Conservation (phyloP, 2,797 vertebrate species). For the Heteromormyrus szaboi region DNA sequence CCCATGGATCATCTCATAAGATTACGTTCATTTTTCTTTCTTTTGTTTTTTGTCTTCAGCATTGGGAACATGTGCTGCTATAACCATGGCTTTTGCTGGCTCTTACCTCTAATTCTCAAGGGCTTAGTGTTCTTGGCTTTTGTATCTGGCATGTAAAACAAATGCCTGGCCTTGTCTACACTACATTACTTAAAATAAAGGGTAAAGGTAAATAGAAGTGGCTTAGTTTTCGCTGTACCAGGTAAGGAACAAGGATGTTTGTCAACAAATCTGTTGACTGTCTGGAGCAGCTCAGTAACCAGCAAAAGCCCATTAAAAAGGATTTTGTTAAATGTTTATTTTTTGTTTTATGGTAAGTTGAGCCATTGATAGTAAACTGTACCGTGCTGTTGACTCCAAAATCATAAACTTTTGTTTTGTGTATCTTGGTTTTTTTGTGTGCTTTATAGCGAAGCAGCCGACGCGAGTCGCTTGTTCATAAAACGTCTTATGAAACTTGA, state of each 20-base stretch:
- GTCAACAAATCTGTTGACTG: slow-evolving; percentile 38
- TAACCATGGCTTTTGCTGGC: slow-evolving; percentile 79
- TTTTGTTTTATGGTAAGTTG: slow-evolving; percentile 82
- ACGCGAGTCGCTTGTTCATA: slow-evolving; percentile 99
- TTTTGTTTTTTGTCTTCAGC: slow-evolving; percentile 52
- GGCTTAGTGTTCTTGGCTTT: slow-evolving; percentile 34
- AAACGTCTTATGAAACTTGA: slow-evolving; percentile 99
- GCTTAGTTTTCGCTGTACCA: slow-evolving; percentile 54
- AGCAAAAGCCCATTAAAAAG: slow-evolving; percentile 70
- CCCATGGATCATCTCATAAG: slow-evolving; percentile 58
- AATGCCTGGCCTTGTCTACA: slow-evolving; percentile 29
- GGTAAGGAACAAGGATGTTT: slow-evolving; percentile 64
- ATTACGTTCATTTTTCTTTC: slow-evolving; percentile 52
- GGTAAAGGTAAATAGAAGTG: slow-evolving; percentile 1
- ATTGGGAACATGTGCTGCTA: slow-evolving; percentile 77
- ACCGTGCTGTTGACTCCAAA: slow-evolving; percentile 91
- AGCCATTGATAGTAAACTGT: slow-evolving; percentile 90
- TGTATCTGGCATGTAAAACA: slow-evolving; percentile 20
- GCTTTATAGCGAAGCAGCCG: slow-evolving; percentile 99
- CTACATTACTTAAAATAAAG: slow-evolving; percentile 16
- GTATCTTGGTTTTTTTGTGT: slow-evolving; percentile 99
- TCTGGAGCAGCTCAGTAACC: slow-evolving; percentile 44
- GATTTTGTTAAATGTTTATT: slow-evolving; percentile 41
- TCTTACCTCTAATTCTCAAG: slow-evolving; percentile 32
- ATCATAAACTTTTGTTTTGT: slow-evolving; percentile 99